Evolutionary conservation across 2,113 vertebrate genomes (phyloP).

Genomic region (Grus americana): DNA sequence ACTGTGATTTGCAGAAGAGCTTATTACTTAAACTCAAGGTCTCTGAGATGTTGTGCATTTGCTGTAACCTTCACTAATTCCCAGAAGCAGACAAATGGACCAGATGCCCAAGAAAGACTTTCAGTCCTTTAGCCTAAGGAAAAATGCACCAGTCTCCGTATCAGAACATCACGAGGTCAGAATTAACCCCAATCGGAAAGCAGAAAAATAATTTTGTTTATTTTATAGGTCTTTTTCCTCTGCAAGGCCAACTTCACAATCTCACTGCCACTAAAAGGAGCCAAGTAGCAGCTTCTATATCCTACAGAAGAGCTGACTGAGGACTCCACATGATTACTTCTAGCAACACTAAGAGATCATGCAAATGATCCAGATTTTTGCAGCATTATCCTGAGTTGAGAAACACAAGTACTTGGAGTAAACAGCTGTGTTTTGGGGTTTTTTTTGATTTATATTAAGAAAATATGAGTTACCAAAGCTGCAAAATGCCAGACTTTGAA

Average conservation of each 20-base stretch:
- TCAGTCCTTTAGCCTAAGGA: neutral
- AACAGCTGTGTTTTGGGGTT: fast-evolving
- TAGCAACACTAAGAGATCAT: neutral
- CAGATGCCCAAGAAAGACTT: neutral
- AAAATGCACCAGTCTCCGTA: neutral
- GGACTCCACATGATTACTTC: neutral
- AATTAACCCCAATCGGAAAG: neutral
- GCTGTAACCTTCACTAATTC: neutral
- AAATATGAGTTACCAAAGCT: neutral
- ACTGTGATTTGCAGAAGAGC: neutral
- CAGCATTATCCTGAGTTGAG: neutral
- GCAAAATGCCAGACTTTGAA: neutral
- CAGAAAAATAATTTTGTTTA: neutral
- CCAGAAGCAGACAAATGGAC: neutral
- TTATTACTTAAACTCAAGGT: neutral
- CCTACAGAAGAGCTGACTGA: neutral
- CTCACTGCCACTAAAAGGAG: neutral
- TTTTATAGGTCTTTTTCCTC: neutral
- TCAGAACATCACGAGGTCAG: neutral
- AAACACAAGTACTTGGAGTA: neutral
- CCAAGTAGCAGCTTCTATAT: neutral
- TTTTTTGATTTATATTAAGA: neutral
- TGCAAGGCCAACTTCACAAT: neutral
- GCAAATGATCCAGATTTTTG: neutral
- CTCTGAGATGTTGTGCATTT: neutral